A percentile compares a stretch with the other conserved stretches of the same genome.
These are phyloP conservation scores for Aegithalos caudatus DNA, from an alignment of 2,113 vertebrate genomes.

Conservation along the genomic window DNA sequence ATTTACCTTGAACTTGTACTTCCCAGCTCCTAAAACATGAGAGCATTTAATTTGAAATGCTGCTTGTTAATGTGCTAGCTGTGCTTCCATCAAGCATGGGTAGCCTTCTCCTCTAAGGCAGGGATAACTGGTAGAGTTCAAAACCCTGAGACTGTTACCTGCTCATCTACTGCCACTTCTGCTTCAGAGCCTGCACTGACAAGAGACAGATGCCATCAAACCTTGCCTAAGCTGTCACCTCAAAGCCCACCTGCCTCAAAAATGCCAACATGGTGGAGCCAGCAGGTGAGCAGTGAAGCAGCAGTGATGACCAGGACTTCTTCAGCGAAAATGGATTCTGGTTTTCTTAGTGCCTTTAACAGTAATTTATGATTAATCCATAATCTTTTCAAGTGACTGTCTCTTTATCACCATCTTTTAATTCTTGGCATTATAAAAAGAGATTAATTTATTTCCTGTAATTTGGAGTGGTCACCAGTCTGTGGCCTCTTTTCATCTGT, in stretches of 20 bases:
- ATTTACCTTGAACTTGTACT: neutral
- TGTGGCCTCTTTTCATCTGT: neutral
- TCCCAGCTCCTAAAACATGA: neutral
- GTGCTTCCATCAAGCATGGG: neutral
- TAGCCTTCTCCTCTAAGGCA: neutral
- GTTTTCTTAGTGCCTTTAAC: neutral
- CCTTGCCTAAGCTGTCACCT: neutral
- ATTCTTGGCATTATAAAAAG: neutral
- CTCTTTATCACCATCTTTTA: neutral
- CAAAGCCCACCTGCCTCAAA: neutral
- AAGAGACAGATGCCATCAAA: neutral
- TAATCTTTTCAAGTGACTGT: neutral
- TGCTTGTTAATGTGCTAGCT: neutral
- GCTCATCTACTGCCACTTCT: neutral
- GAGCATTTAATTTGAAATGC: neutral
- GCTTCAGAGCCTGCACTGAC: neutral
- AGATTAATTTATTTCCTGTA: neutral
- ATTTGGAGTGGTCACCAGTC: neutral
- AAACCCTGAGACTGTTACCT: neutral
- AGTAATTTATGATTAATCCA: neutral
- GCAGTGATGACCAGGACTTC: neutral
- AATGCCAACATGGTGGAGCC: neutral
- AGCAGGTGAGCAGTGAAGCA: neutral
- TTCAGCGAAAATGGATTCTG: neutral
- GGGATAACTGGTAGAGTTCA: neutral